Evolutionary conservation across 2,797 vertebrate genomes (phyloP).

Genomic region (Enteromius trimaculatus): DNA sequence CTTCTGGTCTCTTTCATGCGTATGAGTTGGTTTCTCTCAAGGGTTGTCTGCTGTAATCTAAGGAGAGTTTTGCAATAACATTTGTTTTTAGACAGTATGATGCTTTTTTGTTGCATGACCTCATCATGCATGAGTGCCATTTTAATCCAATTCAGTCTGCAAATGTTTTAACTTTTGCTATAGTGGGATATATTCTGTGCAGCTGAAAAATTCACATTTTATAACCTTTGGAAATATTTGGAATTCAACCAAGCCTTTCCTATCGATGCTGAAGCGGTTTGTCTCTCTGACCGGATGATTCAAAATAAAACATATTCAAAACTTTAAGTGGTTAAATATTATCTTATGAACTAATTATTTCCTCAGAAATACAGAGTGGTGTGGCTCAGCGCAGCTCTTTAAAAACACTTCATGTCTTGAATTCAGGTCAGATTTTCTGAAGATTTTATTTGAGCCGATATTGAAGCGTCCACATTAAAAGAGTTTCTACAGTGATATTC

Average conservation of each 20-base stretch:
- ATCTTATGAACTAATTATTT: neutral
- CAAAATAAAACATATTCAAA: no score
- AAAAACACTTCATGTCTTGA: neutral
- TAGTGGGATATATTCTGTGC: neutral
- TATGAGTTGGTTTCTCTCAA: neutral
- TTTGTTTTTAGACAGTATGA: neutral
- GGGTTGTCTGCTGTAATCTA: neutral
- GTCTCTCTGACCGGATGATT: neutral
- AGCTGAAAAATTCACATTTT: neutral
- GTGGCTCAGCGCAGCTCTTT: neutral
- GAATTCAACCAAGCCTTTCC: neutral
- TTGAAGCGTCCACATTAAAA: neutral
- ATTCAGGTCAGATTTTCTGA: neutral
- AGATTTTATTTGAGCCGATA: neutral
- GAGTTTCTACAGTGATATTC: neutral
- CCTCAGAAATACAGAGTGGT: neutral
- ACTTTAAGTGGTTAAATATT: no score
- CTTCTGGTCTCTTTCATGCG: neutral
- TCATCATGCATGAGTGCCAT: neutral
- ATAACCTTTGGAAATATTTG: neutral
- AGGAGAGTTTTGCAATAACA: neutral
- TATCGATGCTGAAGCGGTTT: no score
- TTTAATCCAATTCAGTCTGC: neutral
- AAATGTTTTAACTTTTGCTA: neutral
- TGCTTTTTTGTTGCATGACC: neutral